Evolutionary conservation across 2,113 vertebrate species (phyloP).

Genomic region (Myxocyprinus asiaticus): DNA sequence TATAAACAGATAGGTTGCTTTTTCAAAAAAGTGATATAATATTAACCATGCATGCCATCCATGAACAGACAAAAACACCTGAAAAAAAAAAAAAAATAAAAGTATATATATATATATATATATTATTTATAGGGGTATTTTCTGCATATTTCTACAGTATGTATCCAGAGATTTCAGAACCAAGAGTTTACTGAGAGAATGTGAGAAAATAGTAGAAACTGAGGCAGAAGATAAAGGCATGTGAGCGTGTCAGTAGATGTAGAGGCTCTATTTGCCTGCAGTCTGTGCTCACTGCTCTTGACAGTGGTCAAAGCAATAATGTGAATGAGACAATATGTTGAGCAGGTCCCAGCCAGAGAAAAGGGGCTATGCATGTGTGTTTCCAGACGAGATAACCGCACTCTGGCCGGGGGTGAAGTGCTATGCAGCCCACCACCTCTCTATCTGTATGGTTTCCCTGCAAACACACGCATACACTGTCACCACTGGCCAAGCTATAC

Average conservation of each 20-base stretch:
- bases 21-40: too few relatives aligned
- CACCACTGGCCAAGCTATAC: slow-evolving; percentile 57
- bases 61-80: too few relatives aligned
- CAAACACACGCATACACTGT: slow-evolving; percentile 28
- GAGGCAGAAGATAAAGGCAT: neutral
- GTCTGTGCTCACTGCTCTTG: slow-evolving; percentile 51
- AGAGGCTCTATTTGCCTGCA: slow-evolving; percentile 10
- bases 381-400: slow-evolving; percentile 52
- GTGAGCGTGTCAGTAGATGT: neutral
- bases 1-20: too few relatives aligned
- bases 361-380: neutral
- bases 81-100: too few relatives aligned
- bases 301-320: slow-evolving; percentile 61
- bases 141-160: too few relatives aligned
- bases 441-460: slow-evolving; percentile 59
- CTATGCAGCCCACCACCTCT: slow-evolving; percentile 55
- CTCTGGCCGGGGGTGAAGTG: slow-evolving; percentile 54
- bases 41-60: too few relatives aligned
- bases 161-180: neutral
- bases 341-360: slow-evolving; percentile 31
- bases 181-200: too few relatives aligned
- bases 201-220: too few relatives aligned
- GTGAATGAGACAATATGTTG: slow-evolving; percentile 57
- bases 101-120: too few relatives aligned
- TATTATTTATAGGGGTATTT: too few relatives aligned